Base-by-base conservation (phyloP, 2,797 vertebrate genomes). In the Eurystomus glaucurus region DNA sequence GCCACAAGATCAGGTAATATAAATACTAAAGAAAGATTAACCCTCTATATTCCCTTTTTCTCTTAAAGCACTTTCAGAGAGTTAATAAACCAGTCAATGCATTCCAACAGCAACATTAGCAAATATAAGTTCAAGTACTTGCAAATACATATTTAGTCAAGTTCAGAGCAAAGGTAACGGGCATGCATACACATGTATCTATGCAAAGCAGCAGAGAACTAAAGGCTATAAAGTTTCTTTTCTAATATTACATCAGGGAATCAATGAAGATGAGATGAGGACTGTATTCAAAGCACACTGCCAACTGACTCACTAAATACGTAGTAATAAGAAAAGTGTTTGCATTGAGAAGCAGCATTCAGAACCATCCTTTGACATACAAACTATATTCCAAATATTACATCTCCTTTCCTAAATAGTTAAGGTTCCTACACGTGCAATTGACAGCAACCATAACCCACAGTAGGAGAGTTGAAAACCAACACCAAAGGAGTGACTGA, bases 391-490 rank as follows among this genome's bases (percentile, higher is more conserved):
- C 45, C 50, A 50, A 85, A 55, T 48, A 58, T 14, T 69, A 68
- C 5, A 81, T 9, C 6, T 43, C 16, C 25, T 78, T 90, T 60
- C 48, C 46, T 60, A 7, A 85, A 78, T 2, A 70, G 26, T 28
- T 84, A 45, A 39, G 25, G 22, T 1, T 69, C 15, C 79, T 45
- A 71, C 26, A 75, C 4, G 17, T 37, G 46, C 54, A 77, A 78
- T 1, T 52, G 13, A 68, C 13, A 51, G 45, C 20, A 89, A 71
- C 18, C 61, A 60, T 23, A 75, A 81, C 4, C 9, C 25, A 61
- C 1, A 2, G 16, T 29, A 75, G 10, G 13, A 33, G 0, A 75
- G 45, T 0, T 4, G 2, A 77, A 88, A 89, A 43, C 4, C 10
- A n/a, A 66, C 29, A 79, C 16, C 0, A 0, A 71, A 58, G 39